Evolutionary conservation across 2,888 invertebrate species (phyloP), one percentile per base, ranked within the genome.

Genomic region (Digitonthophagus gazella): DNA sequence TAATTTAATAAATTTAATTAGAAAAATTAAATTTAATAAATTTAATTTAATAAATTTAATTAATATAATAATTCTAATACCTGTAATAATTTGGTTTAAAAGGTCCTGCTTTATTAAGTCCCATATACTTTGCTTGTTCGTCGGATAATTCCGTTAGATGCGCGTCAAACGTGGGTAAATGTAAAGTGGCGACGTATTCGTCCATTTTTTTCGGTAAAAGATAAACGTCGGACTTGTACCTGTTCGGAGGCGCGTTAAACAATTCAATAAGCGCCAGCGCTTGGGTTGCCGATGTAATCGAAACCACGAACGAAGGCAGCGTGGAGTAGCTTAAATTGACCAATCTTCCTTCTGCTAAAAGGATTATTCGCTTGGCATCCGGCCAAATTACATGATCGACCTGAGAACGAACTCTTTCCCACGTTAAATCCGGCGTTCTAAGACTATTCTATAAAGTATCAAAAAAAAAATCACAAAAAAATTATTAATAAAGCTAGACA

Each of bases 341-440:
- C 65, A 98, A 87, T 2, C 98, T 90, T 54, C 98, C 98, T 85
- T 97, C 97, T 0, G 97, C 97, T 71, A 97, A 85, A 15, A 97
- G 85, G 67, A 97, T 93, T 75, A 98, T 95, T 71, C 97, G 89
- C 83, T 97, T 98, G 71, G 97, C 96, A 83, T 95, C 96, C 6
- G 97, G 97, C 97, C 97, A 98, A 76, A 98, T 96, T 74, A 98
- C 95, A 84, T 98, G 98, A 85, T 98, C 98, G 58, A 98, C 98
- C 86, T 98, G 97, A 20, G 97, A 96, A 66, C 98, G 87, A 0
- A 98, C 97, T 79, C 96, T 93, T 84, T 98, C 98, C 98, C 98
- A 98, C 68, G 96, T 93, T 76, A 98, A 84, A 80, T 98, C 98
- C 0, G 96, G 95, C 18, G 97, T 97, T 72, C 96, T 87, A 71